Base-by-base conservation (phyloP, 2,797 vertebrate genomes). In the Anisognathus igniventris region DNA sequence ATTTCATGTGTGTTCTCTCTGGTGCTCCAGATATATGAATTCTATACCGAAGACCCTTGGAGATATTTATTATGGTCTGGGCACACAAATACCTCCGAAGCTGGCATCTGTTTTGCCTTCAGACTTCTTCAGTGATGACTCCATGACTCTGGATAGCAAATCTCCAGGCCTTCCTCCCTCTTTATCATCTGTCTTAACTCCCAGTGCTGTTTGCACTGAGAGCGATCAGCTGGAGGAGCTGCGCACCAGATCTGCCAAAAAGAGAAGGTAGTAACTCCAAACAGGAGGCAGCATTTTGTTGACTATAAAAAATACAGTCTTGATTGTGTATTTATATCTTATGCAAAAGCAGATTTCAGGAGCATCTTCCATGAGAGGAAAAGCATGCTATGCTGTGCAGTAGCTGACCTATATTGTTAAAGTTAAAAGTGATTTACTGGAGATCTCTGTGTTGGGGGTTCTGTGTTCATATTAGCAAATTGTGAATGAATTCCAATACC, bases 51-150 rank as follows among this genome's bases (percentile, higher is more conserved):
- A 97, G 95, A 98, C 97, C 8, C 98, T 99, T 25, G 99, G 98
- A 61, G 98, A 98, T 25, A 96, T 99, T 73, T 99, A 99, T 83
- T 97, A 99, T 54, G 98, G 98, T 91, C 98, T 99, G 6, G 99
- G 99, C 39, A 98, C 98, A 14, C 98, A 98, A 97, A 98, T 99
- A 75, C 99, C 99, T 3, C 97, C 98, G 2, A 98, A 98, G 44
- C 96, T 99, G 90, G 95, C 98, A 47, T 97, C 97, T 12, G 96
- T 98, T 78, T 98, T 99, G 87, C 99, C 99, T 37, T 71, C 98
- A 33, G 99, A 99, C 92, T 99, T 99, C 97, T 99, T 99, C 96
- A 99, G 99, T 28, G 99, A 99, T 47, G 99, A 99, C 42, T 99
- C 99, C 0, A 19, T 99, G 67, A 95, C 97, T 60, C 98, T 98